Evolutionary conservation across 2,888 invertebrate genomes (phyloP), one percentile per base, ranked within the genome.

Genomic region (Silvanus unidentatus): DNA sequence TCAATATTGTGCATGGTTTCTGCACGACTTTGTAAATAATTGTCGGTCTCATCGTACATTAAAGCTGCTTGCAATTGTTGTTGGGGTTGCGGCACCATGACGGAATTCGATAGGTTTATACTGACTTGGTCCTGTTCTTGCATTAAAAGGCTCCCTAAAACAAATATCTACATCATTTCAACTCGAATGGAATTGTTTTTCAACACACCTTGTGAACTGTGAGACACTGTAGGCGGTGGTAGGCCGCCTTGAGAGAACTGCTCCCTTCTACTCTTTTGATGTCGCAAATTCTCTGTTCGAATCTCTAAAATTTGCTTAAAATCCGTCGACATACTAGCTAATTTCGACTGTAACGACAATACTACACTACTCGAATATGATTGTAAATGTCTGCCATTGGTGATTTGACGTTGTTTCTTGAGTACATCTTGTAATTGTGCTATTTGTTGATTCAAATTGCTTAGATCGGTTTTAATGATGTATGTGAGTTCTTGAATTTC

Each of bases 1-100:
- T 99, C 99, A 64, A 99, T 99, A 69, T 91, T 96, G 71, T 98
- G 95, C 97, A 99, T 98, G 1, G 98, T 95, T 70, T 96, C 95
- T 30, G 95, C 95, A 60, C 99, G 80, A 63, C 87, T 88, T 63
- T 91, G 89, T 32, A 96, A 80, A 74, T 97, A 98, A 39, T 86
- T 79, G 65, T 96, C 94, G 40, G 87, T 84, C 70, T 90, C 88
- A 72, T 93, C 90, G 63, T 90, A 85, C 60, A 89, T 75, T 37
- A 88, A 76, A 57, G 86, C 75, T 58, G 89, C 83, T 61, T 86
- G 82, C 59, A 80, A 76, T 68, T 73, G 77, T 50, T 64, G 65
- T 35, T 59, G 60, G 5, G 50, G 46, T 32, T 50, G 52, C 65
- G 72, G 70, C 50, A 73, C 58, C 59, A 75, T 62, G 42, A 74